Base-by-base conservation (phyloP, 2,797 vertebrate genomes). In the Alca torda region DNA sequence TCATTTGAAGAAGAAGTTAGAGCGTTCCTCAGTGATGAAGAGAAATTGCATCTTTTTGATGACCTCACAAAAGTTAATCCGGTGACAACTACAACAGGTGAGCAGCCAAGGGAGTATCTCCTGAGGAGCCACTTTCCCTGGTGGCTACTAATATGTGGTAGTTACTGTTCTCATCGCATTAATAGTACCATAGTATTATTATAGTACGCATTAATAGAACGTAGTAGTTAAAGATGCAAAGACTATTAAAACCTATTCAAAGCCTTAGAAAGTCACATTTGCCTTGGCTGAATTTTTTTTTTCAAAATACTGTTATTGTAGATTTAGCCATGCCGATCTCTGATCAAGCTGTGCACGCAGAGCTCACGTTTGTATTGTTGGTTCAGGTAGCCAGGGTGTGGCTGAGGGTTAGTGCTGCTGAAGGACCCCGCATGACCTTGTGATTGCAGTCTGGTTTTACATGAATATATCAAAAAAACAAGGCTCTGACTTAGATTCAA, bases 61-160 rank as follows among this genome's bases (percentile, higher is more conserved):
- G 99, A 99, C 97, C 99, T 99, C 84, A 99, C 99, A 16, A 99
- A 99, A 98, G 99, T 99, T 94, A 99, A 99, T 92, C 99, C 99
- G 0, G 99, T 99, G 79, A 99, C 99, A 2, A 98, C 99, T 65
- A 97, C 98, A 64, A 99, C 99, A 98, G 99, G 99, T 99, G 98
- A 75, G 88, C 39, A 48, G 74, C 69, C 84, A 83, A 53, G 43
- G 50, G 53, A 33, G 30, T 5, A 24, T 69, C 39, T 92, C 60
- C 56, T 17, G 19, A 75, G 75, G 90, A 68, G 18, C 30, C 35
- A 9, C 68, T 74, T 68, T 54, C 41, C 81, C 41, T 76, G 25
- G 33, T 75, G 85, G 51, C 56, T 48, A 13, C 79, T 68, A 63
- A 28, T 43, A 39, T 1, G 1, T 20, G 53, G 41, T 46, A 48